Evolutionary conservation across 2,888 invertebrate genomes (phyloP).

Genomic region (Pyrrhia umbra): DNA sequence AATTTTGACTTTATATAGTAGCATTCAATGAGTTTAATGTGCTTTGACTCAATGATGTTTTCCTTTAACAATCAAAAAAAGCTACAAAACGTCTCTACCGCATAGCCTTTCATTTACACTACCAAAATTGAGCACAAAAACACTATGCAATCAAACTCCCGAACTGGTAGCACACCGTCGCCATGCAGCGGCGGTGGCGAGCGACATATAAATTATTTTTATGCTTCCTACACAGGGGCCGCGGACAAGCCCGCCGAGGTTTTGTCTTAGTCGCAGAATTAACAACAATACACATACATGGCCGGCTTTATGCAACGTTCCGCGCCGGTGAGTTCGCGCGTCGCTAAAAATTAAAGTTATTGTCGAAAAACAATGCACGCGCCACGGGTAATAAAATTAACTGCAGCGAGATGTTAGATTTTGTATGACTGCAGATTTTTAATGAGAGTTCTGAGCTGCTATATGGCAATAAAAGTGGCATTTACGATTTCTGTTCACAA

Average conservation of each 20-base stretch:
- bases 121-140: not conserved
- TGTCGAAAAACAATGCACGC: constrained; percentile 56
- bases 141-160: not conserved
- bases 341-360: constrained; percentile 59
- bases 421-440: constrained; percentile 38
- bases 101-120: not conserved
- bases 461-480: constrained; percentile 27
- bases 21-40: no score
- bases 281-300: constrained; percentile 67
- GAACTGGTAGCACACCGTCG: constrained; percentile 33
- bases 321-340: constrained; percentile 38
- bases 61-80: not conserved
- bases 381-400: constrained; percentile 57
- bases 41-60: no score
- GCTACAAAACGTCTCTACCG: not conserved
- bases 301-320: constrained; percentile 51
- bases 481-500: constrained; percentile 22
- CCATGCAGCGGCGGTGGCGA: constrained; percentile 53
- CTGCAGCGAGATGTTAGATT: constrained; percentile 53
- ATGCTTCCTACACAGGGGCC: constrained; percentile 68
- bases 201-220: constrained; percentile 76
- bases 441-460: constrained; percentile 27
- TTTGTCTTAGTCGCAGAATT: constrained; percentile 67
- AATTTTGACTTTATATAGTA: no score
- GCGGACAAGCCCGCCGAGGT: constrained; percentile 57